Base-by-base conservation (phyloP, 37 sponge, comb jelly and placozoan genomes). In the Diacarnus erythraeanus region DNA sequence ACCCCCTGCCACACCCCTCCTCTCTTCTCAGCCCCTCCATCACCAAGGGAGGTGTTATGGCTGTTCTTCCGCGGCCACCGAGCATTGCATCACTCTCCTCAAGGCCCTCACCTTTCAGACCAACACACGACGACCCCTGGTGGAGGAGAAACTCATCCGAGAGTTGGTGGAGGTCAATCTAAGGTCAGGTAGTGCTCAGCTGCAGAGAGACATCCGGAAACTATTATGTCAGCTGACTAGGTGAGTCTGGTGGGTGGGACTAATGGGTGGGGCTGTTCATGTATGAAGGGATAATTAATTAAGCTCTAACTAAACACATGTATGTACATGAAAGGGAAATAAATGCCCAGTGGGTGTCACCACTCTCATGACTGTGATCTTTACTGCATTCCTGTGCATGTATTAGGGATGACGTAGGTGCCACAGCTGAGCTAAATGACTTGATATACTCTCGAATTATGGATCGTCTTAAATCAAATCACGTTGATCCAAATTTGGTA, bases 71-170 rank as follows among this genome's bases (percentile, higher is more conserved):
- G 86, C 95, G 3, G 79, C 95, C 0, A 79, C 80, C 1, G 95
- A 92, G 29, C 89, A 95, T 57, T 95, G 95, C 64, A 85, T 95
- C 71, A 90, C 89, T 0, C 57, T 95, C 27, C 85, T 95, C 58
- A 88, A 78, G 71, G 95, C 95, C 17, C 86, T 91, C 33, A 78
- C 95, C 38, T 51, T 80, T 63, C 42, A 35, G 29, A 41, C 86
- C 2, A 74, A 83, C 51, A 91, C 85, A 0, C 51, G 92, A 21
- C 42, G 38, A 20, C 64, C 64, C 20, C 77, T 94, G 21, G 86
- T 88, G 36, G 31, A 73, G 37, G 71, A 77, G 81, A 81, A 81
- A 26, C 75, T 95, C 57, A 88, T 95, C n/a, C 27, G 57, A 59
- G 92, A 95, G 76, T 63, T 95, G 71, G 84, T 95, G 40, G 71